Base-by-base conservation (phyloP, 2,888 invertebrate species). In the Lagria hirta region DNA sequence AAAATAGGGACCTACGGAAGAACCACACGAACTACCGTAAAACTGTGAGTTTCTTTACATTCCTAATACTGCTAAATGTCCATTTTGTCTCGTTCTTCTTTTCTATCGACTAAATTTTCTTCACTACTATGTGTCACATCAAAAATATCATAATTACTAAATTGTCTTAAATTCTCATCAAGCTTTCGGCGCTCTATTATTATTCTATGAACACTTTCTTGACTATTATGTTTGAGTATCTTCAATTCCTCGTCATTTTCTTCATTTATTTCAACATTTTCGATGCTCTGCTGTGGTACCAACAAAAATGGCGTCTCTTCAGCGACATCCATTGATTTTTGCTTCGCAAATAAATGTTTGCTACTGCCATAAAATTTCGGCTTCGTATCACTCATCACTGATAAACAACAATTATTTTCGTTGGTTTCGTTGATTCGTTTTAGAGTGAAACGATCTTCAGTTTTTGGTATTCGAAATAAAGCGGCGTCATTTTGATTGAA, bases 121-220 rank as follows among this genome's bases (percentile, higher is more conserved):
- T 65, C 65, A 42, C 63, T 59, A 43, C 63, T 54, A 40, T 61
- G 58, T 13, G 59, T 57, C 13, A 66, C 55, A 50, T 71, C 70
- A 52, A 68, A 71, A 41, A 71, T 71, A 51, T 70, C 69, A 43
- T 56, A 66, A 34, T 63, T 58, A 38, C 66, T 59, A 41, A 67
- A 64, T 53, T 68, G 66, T 51, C 66, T 68, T 2, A 68, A 51
- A 41, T 64, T 69, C 20, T 76, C 71, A 46, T 80, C 81, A 30
- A 79, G 72, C 62, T 79, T 78, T 50, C 81, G 69, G 51, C 81
- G 72, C 64, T 81, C 81, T 5, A 77, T 78, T 55, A 80, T 80
- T 38, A 80, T 79, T 64, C 79, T 76, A 61, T 80, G 75, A 51
- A 81, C 79, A 52, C 77, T 79, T 52, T 81, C 72, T 48, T 70